A percentile compares a stretch with the other conserved stretches of the same genome.
Conservation (phyloP, 2,797 vertebrate genomes). For the Chlorospingus semifuscus region DNA sequence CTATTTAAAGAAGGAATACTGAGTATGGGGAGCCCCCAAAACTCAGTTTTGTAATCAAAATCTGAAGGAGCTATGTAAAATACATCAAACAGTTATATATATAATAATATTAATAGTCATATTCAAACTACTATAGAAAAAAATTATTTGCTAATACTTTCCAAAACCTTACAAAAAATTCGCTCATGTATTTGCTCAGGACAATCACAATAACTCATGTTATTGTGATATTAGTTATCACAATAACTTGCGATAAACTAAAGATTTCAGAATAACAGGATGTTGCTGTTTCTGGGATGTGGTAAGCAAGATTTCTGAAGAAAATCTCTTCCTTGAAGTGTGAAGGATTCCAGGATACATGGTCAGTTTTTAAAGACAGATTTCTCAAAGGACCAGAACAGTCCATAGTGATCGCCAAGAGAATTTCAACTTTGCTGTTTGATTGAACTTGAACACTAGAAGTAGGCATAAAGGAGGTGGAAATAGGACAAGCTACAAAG, state of each 20-base stretch:
- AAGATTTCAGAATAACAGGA: background rate
- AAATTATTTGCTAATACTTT: background rate
- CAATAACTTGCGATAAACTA: background rate
- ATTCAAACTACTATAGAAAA: background rate
- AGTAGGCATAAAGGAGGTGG: background rate
- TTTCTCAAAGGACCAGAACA: background rate
- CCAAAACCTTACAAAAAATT: background rate
- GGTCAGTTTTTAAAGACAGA: background rate
- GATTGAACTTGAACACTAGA: background rate
- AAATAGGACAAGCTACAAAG: background rate
- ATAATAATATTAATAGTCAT: background rate
- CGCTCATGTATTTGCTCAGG: background rate
- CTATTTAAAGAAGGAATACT: background rate
- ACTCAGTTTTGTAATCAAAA: background rate
- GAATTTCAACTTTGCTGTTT: background rate
- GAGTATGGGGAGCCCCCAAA: rapidly evolving
- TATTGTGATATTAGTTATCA: too few species aligned
- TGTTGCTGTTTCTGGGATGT: background rate
- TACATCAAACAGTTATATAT: background rate
- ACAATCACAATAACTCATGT: background rate
- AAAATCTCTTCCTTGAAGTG: background rate
- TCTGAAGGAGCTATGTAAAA: background rate
- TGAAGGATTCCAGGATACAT: background rate
- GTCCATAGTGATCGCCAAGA: background rate
- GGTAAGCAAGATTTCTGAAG: background rate